Percentiles rank a stretch among this genome's conserved stretches.
phyloP scores from a whole-genome alignment of 2,113 vertebrate genomes.

The Pardalotus punctatus region DNA sequence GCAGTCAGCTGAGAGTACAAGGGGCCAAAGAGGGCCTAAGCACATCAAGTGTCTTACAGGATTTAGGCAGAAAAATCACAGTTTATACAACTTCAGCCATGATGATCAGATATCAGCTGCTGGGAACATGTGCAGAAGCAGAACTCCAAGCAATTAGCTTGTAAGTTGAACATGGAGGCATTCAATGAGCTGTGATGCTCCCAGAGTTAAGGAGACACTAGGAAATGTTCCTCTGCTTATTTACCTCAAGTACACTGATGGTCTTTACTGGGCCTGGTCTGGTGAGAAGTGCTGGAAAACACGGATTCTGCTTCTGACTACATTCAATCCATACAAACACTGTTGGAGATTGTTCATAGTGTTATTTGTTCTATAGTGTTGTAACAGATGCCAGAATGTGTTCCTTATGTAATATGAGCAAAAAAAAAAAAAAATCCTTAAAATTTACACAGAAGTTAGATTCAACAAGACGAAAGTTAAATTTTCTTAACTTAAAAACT shows the following conservation, averaged over 20 bases:
- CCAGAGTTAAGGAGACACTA: not conserved
- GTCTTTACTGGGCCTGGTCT: not conserved
- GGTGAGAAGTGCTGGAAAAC: not conserved
- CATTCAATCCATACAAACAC: not conserved
- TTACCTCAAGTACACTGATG: not conserved
- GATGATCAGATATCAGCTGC: not conserved
- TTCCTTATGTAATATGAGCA: not conserved
- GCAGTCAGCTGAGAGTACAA: not conserved
- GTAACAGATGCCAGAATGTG: not conserved
- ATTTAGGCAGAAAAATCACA: not conserved
- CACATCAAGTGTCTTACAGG: not conserved
- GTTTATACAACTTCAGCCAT: not conserved
- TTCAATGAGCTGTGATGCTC: not conserved
- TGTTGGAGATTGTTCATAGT: not conserved
- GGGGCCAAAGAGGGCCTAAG: not conserved
- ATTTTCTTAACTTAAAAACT: not conserved
- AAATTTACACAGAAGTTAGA: not conserved
- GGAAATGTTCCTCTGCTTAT: not conserved
- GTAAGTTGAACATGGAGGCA: not conserved
- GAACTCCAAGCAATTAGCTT: not conserved
- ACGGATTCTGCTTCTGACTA: not conserved
- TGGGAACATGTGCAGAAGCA: not conserved
- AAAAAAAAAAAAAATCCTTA: not conserved
- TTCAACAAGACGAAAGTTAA: not conserved
- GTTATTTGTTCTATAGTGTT: not conserved